A percentile compares a stretch with the other conserved stretches of the same genome.
Evolutionary conservation across 2,888 invertebrate genomes (phyloP).

Genomic region (Ophion ventricosus): DNA sequence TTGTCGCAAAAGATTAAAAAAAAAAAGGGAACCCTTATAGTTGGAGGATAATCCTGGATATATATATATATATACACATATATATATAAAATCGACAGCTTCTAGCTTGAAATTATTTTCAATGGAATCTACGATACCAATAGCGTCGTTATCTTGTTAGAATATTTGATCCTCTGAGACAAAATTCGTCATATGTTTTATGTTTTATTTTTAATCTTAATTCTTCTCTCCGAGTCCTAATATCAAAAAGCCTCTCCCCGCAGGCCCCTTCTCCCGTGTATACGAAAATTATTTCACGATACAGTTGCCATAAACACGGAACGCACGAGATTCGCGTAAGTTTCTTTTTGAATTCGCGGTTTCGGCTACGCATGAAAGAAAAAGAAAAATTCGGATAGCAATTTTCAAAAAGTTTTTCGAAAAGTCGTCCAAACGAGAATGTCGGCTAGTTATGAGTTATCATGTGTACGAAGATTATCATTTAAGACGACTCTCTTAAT

Average conservation of each 20-base stretch:
- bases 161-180: conserved; percentile 20
- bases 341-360: neutral
- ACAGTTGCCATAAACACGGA: neutral
- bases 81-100: conserved; percentile 20
- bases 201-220: neutral
- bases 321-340: neutral
- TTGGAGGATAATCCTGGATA: neutral
- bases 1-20: neutral
- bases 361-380: neutral
- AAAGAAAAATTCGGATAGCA: neutral
- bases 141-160: neutral
- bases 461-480: too few relatives aligned
- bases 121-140: conserved; percentile 21
- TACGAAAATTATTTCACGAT: neutral
- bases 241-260: neutral
- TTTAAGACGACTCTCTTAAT: too few relatives aligned
- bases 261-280: neutral
- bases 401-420: neutral
- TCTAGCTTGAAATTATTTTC: neutral
- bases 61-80: conserved; percentile 10
- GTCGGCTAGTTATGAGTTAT: too few relatives aligned
- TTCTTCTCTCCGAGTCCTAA: neutral
- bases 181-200: neutral
- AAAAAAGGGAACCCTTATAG: neutral
- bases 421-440: too few relatives aligned